These are phyloP conservation scores for Limnephilus lunatus DNA, from an alignment of 2,888 invertebrate genomes.

Conservation along the genomic window DNA sequence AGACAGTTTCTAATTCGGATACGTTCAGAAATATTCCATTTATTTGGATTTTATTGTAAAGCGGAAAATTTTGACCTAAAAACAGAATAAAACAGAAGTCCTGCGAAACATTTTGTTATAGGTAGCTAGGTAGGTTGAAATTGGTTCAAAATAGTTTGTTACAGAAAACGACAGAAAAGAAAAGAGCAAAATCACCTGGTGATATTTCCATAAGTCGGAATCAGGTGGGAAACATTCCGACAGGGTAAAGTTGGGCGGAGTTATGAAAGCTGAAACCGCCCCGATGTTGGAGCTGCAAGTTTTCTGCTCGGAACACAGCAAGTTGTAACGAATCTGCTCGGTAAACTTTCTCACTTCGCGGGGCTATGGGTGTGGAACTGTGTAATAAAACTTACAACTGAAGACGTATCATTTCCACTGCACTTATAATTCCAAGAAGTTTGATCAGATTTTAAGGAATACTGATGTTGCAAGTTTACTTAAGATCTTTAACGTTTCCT, in stretches of 20 bases:
- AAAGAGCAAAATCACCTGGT: neutral
- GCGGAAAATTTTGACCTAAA: too few relatives aligned
- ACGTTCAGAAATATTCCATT: too few relatives aligned
- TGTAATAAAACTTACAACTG: neutral
- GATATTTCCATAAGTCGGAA: neutral
- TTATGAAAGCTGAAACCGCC: neutral
- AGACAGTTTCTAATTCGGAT: too few relatives aligned
- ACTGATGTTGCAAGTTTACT: too few relatives aligned
- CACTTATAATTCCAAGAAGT: neutral
- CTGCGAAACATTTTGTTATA: too few relatives aligned
- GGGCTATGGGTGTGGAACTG: neutral
- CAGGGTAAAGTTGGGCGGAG: neutral
- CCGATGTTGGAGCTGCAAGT: neutral
- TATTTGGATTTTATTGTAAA: too few relatives aligned
- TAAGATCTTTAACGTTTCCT: too few relatives aligned
- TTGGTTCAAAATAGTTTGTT: too few relatives aligned
- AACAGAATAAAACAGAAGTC: too few relatives aligned
- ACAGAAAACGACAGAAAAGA: neutral
- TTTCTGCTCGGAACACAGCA: neutral
- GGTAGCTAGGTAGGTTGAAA: too few relatives aligned
- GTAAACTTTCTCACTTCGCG: conserved; percentile 5
- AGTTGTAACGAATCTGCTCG: neutral
- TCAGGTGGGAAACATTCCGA: neutral
- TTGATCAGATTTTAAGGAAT: too few relatives aligned
- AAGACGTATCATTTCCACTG: neutral